These are phyloP conservation scores for Zophobas morio DNA, from an alignment of 1,140 invertebrate genomes.

Conservation along the genomic window DNA sequence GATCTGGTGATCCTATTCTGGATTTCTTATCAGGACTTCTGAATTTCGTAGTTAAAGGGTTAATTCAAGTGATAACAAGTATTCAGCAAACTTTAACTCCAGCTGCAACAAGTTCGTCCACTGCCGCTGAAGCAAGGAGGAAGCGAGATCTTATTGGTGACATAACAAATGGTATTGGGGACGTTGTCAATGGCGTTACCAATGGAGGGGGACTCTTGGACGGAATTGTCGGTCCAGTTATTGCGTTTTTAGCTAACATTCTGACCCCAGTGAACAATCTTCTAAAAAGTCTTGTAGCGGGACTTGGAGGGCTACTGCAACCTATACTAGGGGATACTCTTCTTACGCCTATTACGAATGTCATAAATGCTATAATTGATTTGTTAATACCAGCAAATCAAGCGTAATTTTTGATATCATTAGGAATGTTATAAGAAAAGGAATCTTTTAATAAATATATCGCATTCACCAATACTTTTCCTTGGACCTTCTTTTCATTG, in stretches of 20 bases:
- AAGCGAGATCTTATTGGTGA: too few relatives aligned
- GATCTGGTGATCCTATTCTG: too few relatives aligned
- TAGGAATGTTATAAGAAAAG: too few relatives aligned
- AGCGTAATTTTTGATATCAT: not conserved
- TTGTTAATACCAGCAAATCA: conserved; percentile 10
- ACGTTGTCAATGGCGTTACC: not conserved
- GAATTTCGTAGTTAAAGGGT: too few relatives aligned
- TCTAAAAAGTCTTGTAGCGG: not conserved
- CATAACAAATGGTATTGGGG: too few relatives aligned
- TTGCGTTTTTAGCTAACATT: not conserved
- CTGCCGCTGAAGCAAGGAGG: too few relatives aligned
- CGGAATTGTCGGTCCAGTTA: not conserved
- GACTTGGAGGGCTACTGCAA: not conserved
- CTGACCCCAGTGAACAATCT: conserved; percentile 12
- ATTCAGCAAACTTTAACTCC: too few relatives aligned
- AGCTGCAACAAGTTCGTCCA: too few relatives aligned
- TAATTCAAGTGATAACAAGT: too few relatives aligned
- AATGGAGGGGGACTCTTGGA: not conserved
- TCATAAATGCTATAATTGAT: conserved; percentile 11
- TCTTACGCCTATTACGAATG: not conserved
- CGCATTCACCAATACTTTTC: not conserved
- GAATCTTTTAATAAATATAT: too few relatives aligned
- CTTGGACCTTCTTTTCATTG: not conserved
- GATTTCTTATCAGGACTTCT: too few relatives aligned
- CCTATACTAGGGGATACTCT: not conserved